Evolutionary conservation across 2,113 vertebrate species (phyloP).

Genomic region (Laterallus jamaicensis): DNA sequence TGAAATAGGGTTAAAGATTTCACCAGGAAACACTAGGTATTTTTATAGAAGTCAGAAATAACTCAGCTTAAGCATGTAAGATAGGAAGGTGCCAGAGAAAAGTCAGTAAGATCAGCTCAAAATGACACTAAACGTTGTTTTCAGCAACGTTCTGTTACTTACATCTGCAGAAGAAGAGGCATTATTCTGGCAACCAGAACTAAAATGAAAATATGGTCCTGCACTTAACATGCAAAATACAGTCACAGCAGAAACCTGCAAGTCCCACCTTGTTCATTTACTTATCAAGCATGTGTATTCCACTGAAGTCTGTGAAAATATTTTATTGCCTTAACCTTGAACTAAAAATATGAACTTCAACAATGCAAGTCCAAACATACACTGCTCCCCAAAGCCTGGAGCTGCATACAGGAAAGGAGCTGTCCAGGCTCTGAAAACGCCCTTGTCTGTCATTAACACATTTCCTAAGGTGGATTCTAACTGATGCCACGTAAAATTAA

Average conservation of each 20-base stretch:
- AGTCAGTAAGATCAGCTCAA: neutral
- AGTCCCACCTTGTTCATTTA: neutral
- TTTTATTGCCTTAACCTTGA: neutral
- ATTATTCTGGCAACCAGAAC: neutral
- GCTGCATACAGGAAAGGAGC: neutral
- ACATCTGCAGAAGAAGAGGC: neutral
- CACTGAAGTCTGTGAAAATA: neutral
- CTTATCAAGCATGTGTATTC: neutral
- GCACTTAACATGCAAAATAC: neutral
- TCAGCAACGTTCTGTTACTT: neutral
- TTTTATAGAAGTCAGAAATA: neutral
- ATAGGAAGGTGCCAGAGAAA: neutral
- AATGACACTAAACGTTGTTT: neutral
- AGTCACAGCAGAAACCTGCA: neutral
- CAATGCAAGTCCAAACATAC: neutral
- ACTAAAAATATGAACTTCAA: neutral
- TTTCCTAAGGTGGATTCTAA: neutral
- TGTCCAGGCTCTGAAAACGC: neutral
- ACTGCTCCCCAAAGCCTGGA: neutral
- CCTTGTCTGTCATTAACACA: neutral
- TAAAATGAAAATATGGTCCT: neutral
- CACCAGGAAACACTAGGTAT: neutral
- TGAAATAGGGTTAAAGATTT: neutral
- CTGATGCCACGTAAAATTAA: accelerated
- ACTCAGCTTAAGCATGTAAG: neutral